Percentiles rank a stretch among this genome's conserved stretches.
phyloP scores from a whole-genome alignment of 2,888 invertebrate genomes.

The Pseudolycoriella hygida region DNA sequence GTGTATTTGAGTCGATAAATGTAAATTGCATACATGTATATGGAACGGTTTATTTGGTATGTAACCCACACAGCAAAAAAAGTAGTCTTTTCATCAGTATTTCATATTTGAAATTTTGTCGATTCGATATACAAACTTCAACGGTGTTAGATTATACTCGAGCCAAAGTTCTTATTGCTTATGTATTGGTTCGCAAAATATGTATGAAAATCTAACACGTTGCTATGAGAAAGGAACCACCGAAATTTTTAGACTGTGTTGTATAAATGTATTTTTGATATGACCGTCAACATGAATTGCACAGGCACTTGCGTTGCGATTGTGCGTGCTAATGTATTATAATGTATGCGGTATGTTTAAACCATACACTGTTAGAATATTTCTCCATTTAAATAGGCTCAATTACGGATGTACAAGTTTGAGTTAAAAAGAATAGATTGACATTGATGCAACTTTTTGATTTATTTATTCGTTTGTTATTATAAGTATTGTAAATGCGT shows the following conservation, averaged over 20 bases:
- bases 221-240: slow-evolving; percentile 6
- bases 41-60: too few species aligned
- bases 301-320: not conserved
- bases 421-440: too few species aligned
- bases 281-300: slow-evolving; percentile 1
- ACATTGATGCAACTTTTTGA: too few species aligned
- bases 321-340: not conserved
- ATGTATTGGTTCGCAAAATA: not conserved
- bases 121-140: too few species aligned
- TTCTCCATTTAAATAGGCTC: too few species aligned
- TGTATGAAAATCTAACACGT: slow-evolving; percentile 8
- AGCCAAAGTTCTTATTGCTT: not conserved
- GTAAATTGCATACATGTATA: not conserved
- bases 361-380: not conserved
- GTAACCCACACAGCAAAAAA: too few species aligned
- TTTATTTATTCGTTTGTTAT: too few species aligned
- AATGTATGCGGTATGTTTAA: not conserved
- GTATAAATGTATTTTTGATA: not conserved
- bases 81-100: too few species aligned
- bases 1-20: not conserved
- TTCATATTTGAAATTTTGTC: too few species aligned
- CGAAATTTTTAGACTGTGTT: not conserved
- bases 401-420: too few species aligned
- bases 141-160: too few species aligned
- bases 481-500: too few species aligned